Conservation (phyloP, 2,888 invertebrate species). For the Heliconius erato region DNA sequence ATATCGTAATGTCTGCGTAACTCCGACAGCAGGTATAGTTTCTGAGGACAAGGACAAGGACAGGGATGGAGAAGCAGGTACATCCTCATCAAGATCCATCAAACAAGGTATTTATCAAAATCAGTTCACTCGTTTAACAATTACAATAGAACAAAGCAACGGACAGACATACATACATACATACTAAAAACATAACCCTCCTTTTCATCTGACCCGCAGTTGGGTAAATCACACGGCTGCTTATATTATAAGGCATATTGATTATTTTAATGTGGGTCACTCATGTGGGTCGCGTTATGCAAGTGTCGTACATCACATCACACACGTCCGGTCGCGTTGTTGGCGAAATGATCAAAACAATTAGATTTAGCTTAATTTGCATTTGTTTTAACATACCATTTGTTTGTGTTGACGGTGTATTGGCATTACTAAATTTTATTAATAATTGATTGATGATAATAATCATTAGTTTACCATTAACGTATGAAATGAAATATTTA, state of each 20-base stretch:
- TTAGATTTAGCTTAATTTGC: not conserved
- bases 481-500: no score
- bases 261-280: slow-evolving; percentile 31
- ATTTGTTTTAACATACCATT: not conserved
- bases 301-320: slow-evolving; percentile 17
- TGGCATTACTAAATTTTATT: no score
- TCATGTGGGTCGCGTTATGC: slow-evolving; percentile 24
- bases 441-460: no score
- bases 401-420: no score
- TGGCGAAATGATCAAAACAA: not conserved
- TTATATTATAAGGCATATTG: slow-evolving; percentile 20
- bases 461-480: no score
- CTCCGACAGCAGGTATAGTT: no score
- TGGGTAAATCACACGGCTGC: not conserved
- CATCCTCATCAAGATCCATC: not conserved
- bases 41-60: not conserved
- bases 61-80: not conserved
- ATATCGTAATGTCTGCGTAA: no score
- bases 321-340: slow-evolving; percentile 9
- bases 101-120: no score
- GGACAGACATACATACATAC: no score
- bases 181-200: not conserved
- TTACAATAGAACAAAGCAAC: no score
- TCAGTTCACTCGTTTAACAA: no score
- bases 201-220: not conserved